phyloP scores from a whole-genome alignment of 2,888 invertebrate genomes.

The Mythimna impura region DNA sequence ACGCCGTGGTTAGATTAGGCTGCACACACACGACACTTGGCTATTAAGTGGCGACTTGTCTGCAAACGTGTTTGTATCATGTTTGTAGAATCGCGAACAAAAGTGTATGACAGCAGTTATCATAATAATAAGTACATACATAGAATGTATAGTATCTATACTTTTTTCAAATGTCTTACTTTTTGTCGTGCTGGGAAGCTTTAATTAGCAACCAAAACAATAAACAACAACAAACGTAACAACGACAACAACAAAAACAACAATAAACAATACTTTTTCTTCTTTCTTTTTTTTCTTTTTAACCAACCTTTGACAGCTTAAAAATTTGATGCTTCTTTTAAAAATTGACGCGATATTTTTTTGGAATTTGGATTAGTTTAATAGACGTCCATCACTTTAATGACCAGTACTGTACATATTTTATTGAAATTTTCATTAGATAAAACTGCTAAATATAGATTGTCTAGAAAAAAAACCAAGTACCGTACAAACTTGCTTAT shows the following conservation, averaged over 20 bases:
- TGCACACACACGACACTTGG: conserved; percentile 63
- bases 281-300: too few species aligned
- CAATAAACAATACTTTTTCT: too few species aligned
- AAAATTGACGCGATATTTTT: neutral
- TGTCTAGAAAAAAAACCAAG: neutral
- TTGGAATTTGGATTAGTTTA: neutral
- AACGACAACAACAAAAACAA: too few species aligned
- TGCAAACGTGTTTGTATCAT: conserved; percentile 65
- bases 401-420: neutral
- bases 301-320: neutral
- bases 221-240: too few species aligned
- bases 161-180: too few species aligned
- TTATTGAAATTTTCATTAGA: neutral
- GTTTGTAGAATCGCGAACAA: conserved; percentile 37
- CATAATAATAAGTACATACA: too few species aligned
- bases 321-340: neutral
- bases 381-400: neutral
- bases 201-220: too few species aligned
- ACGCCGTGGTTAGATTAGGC: conserved; percentile 64
- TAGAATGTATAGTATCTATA: too few species aligned
- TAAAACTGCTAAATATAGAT: neutral
- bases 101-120: conserved; percentile 28
- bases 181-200: too few species aligned
- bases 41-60: conserved; percentile 68
- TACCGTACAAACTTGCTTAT: too few species aligned